These are phyloP conservation scores for Euura lappo DNA, from an alignment of 1,140 invertebrate genomes.

Conservation along the genomic window DNA sequence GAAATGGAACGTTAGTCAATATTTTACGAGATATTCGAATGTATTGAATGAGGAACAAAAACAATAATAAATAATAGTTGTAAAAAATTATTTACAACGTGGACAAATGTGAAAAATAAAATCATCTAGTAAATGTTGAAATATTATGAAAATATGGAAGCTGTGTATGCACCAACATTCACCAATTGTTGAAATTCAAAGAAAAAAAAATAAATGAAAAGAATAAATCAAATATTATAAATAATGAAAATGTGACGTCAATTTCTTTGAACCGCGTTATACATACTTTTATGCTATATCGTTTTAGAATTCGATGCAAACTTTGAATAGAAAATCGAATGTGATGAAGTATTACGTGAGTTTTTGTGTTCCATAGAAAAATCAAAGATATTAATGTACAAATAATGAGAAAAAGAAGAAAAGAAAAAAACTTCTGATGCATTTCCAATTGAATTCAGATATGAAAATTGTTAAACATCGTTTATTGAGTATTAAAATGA, in stretches of 20 bases:
- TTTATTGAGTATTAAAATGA: background rate
- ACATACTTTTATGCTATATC: too few relatives aligned
- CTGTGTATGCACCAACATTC: constrained; percentile 40
- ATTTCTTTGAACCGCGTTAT: constrained; percentile 11
- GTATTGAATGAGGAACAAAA: background rate
- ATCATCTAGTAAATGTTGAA: constrained; percentile 25
- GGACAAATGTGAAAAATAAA: background rate
- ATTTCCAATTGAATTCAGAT: background rate
- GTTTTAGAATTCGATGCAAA: constrained; percentile 19
- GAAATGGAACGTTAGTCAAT: constrained; percentile 45
- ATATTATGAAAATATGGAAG: constrained; percentile 37
- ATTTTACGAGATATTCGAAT: constrained; percentile 28
- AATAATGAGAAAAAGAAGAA: background rate
- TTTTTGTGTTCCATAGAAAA: background rate
- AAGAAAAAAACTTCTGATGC: background rate
- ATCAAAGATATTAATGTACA: background rate
- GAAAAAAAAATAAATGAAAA: constrained; percentile 9
- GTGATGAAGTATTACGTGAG: background rate
- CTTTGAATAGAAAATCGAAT: background rate
- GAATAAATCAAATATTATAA: too few relatives aligned
- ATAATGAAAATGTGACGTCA: constrained; percentile 19
- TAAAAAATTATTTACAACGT: background rate
- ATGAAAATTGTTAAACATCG: background rate
- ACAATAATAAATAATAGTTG: constrained; percentile 8
- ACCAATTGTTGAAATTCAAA: constrained; percentile 19